These are phyloP conservation scores for Oscheius sp. DNA, from an alignment of 2,888 invertebrate species.

Conservation along the genomic window DNA sequence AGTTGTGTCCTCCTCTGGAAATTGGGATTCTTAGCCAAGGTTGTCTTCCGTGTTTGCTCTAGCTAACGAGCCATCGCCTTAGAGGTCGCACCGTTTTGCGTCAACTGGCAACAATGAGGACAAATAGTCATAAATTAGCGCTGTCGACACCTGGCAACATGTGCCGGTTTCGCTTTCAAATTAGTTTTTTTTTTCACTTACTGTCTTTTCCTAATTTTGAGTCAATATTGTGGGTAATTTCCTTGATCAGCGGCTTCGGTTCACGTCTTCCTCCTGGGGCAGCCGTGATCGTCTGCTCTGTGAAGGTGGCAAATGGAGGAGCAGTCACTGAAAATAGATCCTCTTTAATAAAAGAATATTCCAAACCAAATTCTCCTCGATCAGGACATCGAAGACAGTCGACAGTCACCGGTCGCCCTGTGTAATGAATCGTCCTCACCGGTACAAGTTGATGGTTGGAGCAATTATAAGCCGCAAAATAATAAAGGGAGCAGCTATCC, in stretches of 20 bases:
- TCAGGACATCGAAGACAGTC: conserved; percentile 66
- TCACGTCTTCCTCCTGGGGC: conserved; percentile 28
- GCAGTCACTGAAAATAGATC: conserved; percentile 53
- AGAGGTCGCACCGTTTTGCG: neutral
- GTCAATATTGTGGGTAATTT: conserved; percentile 55
- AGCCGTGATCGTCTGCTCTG: conserved; percentile 56
- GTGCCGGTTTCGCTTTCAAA: conserved; percentile 13
- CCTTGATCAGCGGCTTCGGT: conserved; percentile 44
- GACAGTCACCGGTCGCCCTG: conserved; percentile 52
- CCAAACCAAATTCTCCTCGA: conserved; percentile 62
- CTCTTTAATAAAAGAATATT: neutral
- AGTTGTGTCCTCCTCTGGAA: neutral
- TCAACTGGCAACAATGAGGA: conserved; percentile 10
- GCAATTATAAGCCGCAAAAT: conserved; percentile 63
- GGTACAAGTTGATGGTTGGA: conserved; percentile 47
- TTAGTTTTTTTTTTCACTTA: neutral
- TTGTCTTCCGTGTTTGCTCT: conserved; percentile 11
- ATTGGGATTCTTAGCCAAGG: no score
- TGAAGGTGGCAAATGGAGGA: conserved; percentile 54
- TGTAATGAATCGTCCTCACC: conserved; percentile 47
- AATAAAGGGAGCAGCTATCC: conserved; percentile 56
- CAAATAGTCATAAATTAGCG: conserved; percentile 17
- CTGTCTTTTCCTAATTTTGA: conserved; percentile 42
- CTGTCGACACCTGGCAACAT: neutral
- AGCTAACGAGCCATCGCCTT: conserved; percentile 8